Base-by-base conservation (phyloP, 2,888 invertebrate species). In the Rugalucina vietnamica region DNA sequence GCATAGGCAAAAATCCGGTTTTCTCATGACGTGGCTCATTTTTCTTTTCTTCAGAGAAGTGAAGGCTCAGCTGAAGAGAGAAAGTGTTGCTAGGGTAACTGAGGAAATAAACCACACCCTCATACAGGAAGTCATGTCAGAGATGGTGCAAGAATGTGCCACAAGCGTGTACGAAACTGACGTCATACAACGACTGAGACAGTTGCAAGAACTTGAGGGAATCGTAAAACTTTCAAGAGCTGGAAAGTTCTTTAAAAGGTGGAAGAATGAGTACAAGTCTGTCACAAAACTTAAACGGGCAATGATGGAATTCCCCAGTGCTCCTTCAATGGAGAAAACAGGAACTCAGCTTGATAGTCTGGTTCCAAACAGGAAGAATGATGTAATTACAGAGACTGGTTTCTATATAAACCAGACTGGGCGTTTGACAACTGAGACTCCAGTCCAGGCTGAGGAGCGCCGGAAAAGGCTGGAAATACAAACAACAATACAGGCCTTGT, bases 301-400 rank as follows among this genome's bases (percentile, higher is more conserved):
- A n/a, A 93, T 94, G 93, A 70, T 91, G 65, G 91, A 91, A 24
- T 94, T 94, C 82, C 94, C 94, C 0, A 82, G 91, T 60, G 91
- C 93, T 0, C 93, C 92, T 1, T 88, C 86, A 8, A 88, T 90
- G 89, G 82, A 85, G 21, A 72, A 78, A 32, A 57, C 76, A 3
- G 71, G 77, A 5, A 85, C 87, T 5, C 88, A 88, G 49, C 60
- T 90, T 10, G 73, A 86, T 8, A 32, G 54, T 4, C 69, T 93
- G 34, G 76, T 91, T 39, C 89, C 88, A 18, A 87, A 82, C 2
- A 74, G 90, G 24, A 84, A 88, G 8, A 76, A 88, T 36, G 82
- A 79, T 0, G 82, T 84, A 39, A 75, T 89, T 24, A 34, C 73
- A 0, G 84, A 86, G 12, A 81, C 81, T 49, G 85, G 87, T 34